These are phyloP conservation scores for Perithous albicinctus DNA, from an alignment of 2,888 invertebrate species.

Conservation along the genomic window DNA sequence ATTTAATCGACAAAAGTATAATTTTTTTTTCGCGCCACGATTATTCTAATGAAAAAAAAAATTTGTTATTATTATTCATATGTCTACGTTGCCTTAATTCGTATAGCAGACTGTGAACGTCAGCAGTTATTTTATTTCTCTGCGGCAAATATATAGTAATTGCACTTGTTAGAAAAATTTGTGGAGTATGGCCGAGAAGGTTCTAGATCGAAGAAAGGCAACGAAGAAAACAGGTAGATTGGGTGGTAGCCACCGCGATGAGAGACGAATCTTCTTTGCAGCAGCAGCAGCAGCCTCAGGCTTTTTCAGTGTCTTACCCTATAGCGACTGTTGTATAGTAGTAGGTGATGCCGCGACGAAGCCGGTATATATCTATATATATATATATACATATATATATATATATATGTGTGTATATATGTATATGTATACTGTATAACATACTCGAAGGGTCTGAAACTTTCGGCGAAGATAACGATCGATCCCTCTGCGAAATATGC, in stretches of 20 bases:
- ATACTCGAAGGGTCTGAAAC: conserved; percentile 76
- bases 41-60: too few species aligned
- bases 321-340: not conserved
- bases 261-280: conserved; percentile 58
- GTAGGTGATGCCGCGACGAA: not conserved
- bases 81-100: conserved; percentile 54
- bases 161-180: conserved; percentile 21
- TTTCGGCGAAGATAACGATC: conserved; percentile 83
- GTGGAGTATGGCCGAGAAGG: conserved; percentile 1
- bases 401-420: too few species aligned
- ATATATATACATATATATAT: too few species aligned
- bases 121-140: conserved; percentile 33
- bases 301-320: conserved; percentile 26
- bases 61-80: too few species aligned
- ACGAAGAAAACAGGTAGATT: conserved; percentile 21
- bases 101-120: conserved; percentile 35
- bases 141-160: not conserved
- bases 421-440: conserved; percentile 1
- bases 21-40: too few species aligned
- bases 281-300: conserved; percentile 59
- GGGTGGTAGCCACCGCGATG: conserved; percentile 53
- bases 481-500: conserved; percentile 81
- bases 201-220: not conserved
- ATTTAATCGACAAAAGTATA: too few species aligned
- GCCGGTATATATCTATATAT: not conserved